These are phyloP conservation scores for Etheostoma perlongum DNA, from an alignment of 2,797 vertebrate species.

Conservation along the genomic window DNA sequence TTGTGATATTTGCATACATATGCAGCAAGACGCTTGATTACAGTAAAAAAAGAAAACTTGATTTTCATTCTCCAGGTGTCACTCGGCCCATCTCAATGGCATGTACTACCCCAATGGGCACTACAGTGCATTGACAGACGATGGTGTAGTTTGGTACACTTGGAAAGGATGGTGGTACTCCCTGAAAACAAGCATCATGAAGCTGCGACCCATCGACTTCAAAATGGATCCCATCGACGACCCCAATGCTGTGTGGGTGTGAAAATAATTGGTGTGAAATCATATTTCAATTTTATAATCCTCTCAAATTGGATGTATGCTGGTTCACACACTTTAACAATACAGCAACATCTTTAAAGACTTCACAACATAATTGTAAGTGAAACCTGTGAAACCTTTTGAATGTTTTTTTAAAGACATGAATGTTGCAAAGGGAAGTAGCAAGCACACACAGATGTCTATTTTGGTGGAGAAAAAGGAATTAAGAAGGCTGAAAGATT, in stretches of 20 bases:
- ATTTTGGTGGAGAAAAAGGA: slow-evolving; percentile 44
- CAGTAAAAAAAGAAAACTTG: neutral
- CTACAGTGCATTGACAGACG: slow-evolving; percentile 88
- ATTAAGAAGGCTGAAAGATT: slow-evolving; percentile 35
- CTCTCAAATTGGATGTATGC: neutral
- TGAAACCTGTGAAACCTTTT: slow-evolving; percentile 20
- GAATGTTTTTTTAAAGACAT: slow-evolving; percentile 21
- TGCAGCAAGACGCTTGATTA: neutral
- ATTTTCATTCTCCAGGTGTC: slow-evolving; percentile 86
- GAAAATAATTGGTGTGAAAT: neutral
- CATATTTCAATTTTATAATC: neutral
- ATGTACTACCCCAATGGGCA: slow-evolving; percentile 87
- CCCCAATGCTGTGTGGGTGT: slow-evolving; percentile 56
- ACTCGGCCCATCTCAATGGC: slow-evolving; percentile 94
- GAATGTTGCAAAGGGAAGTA: slow-evolving; percentile 41
- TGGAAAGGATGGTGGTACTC: slow-evolving; percentile 99
- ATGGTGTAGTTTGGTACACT: slow-evolving; percentile 93
- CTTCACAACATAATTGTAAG: neutral
- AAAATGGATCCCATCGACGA: slow-evolving; percentile 57
- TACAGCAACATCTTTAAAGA: neutral
- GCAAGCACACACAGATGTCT: slow-evolving; percentile 29
- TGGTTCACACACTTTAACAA: neutral
- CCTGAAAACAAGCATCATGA: slow-evolving; percentile 92
- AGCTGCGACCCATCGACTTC: slow-evolving; percentile 88
- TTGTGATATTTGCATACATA: neutral